Base-by-base conservation (phyloP, 2,888 invertebrate genomes). In the Synanthedon vespiformis region DNA sequence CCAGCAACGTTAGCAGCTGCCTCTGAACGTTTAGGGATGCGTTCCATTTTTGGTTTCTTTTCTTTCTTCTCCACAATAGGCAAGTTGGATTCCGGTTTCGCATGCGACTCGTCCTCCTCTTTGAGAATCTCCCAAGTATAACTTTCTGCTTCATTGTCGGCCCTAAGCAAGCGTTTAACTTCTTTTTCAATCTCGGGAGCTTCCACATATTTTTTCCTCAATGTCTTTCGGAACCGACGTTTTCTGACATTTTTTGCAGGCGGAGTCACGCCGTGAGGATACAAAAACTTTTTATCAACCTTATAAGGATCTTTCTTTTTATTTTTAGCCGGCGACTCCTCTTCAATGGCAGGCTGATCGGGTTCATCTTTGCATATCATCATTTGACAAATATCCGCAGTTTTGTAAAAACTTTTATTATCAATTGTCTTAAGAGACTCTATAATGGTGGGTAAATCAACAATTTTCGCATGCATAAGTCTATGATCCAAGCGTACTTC, bases 171-270 rank as follows among this genome's bases (percentile, higher is more conserved):
- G 44, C 97, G 89, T 74, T 98, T 97, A 0, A 99, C 96, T 87
- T 99, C 99, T 74, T 98, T 98, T 72, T 99, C 99, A 59, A 98
- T 97, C 86, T 99, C 98, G 0, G 98, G 98, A 22, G 97, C 96
- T 80, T 98, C 98, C 1, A 96, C 95, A 80, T 95, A 96, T 80
- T 99, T 99, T 77, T 99, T 99, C 74, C 96, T 96, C 34, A 98
- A 77, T 0, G 97, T 98, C 85, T 98, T 98, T 40, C 98, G 90
- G 69, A 98, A 98, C 54, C 98, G 89, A 53, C 97, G 89, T 62
- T 95, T 95, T 10, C 98, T 89, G 0, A 97, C 95, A 83, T 99
- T 99, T 77, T 99, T 99, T 54, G 97, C 89, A 0, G 99, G 98
- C 0, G 98, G 97, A 3, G 98, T 97, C 49, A 99, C 88, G 40